Evolutionary conservation across 1,140 invertebrate genomes (phyloP).

Genomic region (Hydropsyche tenuis): DNA sequence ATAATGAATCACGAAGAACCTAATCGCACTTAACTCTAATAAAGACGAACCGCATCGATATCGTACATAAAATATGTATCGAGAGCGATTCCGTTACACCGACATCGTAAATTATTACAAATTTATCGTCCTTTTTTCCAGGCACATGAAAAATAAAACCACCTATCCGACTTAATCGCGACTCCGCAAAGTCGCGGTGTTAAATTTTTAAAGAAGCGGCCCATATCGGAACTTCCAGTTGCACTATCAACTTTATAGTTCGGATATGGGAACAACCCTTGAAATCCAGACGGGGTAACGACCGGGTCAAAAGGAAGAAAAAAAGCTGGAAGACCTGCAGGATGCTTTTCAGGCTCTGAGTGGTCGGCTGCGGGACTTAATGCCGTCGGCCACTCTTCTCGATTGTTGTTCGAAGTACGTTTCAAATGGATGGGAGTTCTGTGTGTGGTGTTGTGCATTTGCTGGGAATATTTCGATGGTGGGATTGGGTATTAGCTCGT

Average conservation of each 20-base stretch:
- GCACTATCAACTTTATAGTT: constrained; percentile 33
- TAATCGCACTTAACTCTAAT: no score
- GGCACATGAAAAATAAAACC: no score
- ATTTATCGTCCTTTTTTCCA: constrained; percentile 15
- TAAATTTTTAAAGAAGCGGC: constrained; percentile 32
- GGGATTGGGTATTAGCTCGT: no score
- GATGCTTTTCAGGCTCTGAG: background rate
- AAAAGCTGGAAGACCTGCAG: background rate
- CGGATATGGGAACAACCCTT: background rate
- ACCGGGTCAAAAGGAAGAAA: background rate
- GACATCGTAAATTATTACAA: constrained; percentile 6
- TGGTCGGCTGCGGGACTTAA: background rate
- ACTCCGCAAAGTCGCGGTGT: background rate
- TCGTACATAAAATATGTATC: background rate
- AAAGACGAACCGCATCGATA: no score
- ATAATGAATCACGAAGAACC: no score
- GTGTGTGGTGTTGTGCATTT: no score
- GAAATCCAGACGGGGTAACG: background rate
- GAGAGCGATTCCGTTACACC: background rate
- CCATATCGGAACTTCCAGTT: constrained; percentile 6
- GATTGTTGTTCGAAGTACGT: background rate
- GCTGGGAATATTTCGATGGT: no score
- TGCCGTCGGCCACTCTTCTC: constrained; percentile 3
- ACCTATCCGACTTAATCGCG: background rate
- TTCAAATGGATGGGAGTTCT: no score